Evolutionary conservation across 2,113 vertebrate species (phyloP), one percentile per base, ranked within the genome.

Genomic region (Halcyon senegalensis): DNA sequence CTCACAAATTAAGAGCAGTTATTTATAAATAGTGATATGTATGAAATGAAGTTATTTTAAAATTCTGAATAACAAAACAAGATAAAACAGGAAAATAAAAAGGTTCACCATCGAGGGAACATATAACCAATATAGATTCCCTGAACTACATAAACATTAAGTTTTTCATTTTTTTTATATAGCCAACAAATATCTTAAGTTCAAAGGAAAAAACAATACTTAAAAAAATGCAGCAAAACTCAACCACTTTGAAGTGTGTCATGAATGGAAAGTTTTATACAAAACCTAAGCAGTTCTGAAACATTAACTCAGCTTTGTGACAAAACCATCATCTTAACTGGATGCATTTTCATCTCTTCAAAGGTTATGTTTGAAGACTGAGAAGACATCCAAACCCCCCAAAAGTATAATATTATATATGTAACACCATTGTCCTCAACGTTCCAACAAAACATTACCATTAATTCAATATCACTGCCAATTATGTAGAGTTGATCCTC

Each of bases 401-500:
- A 1, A 2, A 82, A 79, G 51, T 15, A 27, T 13, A n/a, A 17
- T 84, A 75, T 37, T 46, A 33, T 19, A 48, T 66, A 60, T 67
- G 33, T 11, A 68, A 63, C 56, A 91, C 8, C 35, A 30, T 5
- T 10, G 7, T 39, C 33, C 50, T 33, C n/a, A 48, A 4, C 79
- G 51, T n/a, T 72, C 48, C 66, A 94, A 19, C 35, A 93, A 82
- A 78, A 68, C 31, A 51, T 84, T 98, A 99, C 99, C 99, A 99
- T 99, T 96, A 99, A 98, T 83, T 99, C 99, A 69, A 99, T 99
- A 97, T 99, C 99, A 87, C 98, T 99, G 97, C 99, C 99, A 70
- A 99, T 99, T 94, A 99, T 98, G 79, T 99, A 99, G 67, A 99
- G 99, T 69, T 99, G 99, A 94, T 99, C 99, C 97, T 99, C 99